These are phyloP conservation scores for Elysia crispata DNA, from an alignment of 2,888 invertebrate species.

Conservation along the genomic window DNA sequence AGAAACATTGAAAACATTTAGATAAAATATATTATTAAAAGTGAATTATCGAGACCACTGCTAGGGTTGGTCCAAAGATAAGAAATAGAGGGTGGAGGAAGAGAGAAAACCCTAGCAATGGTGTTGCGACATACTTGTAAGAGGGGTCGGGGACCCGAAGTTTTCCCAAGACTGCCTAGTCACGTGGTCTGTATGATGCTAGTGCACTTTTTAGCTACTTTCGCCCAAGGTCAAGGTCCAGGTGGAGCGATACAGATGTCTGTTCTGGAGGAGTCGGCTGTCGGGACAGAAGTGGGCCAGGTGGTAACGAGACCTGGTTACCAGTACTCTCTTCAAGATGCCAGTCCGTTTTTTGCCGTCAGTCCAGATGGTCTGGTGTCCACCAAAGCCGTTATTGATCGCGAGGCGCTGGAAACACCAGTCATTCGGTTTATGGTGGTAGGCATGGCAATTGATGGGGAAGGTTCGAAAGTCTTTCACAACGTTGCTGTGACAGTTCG, in stretches of 20 bases:
- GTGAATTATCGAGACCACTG: not conserved
- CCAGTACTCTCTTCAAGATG: slow-evolving; percentile 95
- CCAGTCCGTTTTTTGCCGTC: slow-evolving; percentile 90
- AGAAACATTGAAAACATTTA: not conserved
- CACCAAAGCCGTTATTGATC: slow-evolving; percentile 86
- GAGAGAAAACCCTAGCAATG: not conserved
- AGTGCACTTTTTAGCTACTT: slow-evolving; percentile 65
- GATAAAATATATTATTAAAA: not conserved
- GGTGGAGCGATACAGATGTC: slow-evolving; percentile 80
- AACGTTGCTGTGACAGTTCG: slow-evolving; percentile 89
- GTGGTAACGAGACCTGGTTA: slow-evolving; percentile 92
- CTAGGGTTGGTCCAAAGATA: not conserved
- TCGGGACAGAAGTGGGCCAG: slow-evolving; percentile 89
- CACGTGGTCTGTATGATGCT: slow-evolving; percentile 57
- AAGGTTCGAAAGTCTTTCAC: slow-evolving; percentile 83
- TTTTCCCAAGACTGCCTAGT: slow-evolving; percentile 50
- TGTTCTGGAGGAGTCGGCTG: slow-evolving; percentile 90
- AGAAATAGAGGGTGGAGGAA: not conserved
- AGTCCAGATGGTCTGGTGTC: slow-evolving; percentile 93
- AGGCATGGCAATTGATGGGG: slow-evolving; percentile 84
- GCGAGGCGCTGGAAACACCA: slow-evolving; percentile 87
- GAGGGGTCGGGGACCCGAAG: not conserved
- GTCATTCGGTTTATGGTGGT: slow-evolving; percentile 91
- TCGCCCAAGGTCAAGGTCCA: slow-evolving; percentile 71
- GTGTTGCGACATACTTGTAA: not conserved